phyloP scores from a whole-genome alignment of 2,797 vertebrate species.

The Mycteria americana region DNA sequence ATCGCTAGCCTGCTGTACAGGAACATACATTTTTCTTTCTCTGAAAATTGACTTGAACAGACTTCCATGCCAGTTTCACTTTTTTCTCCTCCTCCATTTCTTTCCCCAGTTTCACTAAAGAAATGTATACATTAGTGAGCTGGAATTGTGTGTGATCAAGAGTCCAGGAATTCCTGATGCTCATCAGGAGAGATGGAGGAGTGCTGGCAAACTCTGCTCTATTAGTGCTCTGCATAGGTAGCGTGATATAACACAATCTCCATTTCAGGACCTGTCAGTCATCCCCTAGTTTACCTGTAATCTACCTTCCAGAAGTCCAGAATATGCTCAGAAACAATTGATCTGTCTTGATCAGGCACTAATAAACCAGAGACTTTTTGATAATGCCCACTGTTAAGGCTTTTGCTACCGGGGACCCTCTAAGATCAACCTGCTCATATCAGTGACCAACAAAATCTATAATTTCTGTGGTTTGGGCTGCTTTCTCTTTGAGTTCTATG shows the following conservation, averaged over 20 bases:
- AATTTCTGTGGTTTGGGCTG: not conserved
- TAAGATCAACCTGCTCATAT: not conserved
- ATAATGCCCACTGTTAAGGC: not conserved
- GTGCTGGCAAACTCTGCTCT: not conserved
- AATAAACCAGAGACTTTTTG: not conserved
- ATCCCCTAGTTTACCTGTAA: not conserved
- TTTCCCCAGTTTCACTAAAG: not conserved
- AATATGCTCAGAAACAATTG: not conserved
- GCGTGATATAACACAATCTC: accelerated
- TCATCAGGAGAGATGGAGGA: not conserved
- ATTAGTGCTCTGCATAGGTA: not conserved
- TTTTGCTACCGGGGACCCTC: not conserved
- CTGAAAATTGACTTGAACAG: not conserved
- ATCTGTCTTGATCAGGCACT: not conserved
- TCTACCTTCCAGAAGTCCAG: not conserved
- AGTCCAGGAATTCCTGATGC: not conserved
- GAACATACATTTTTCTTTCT: not conserved
- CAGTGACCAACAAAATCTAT: not conserved
- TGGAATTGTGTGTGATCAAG: not conserved
- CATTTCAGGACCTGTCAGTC: not conserved
- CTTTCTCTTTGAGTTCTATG: not conserved
- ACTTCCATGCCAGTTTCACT: not conserved
- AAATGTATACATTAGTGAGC: not conserved
- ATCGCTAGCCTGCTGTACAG: not conserved
- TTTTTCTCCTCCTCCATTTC: not conserved